Conservation (phyloP, 2,113 vertebrate species). For the Syrrhaptes paradoxus region DNA sequence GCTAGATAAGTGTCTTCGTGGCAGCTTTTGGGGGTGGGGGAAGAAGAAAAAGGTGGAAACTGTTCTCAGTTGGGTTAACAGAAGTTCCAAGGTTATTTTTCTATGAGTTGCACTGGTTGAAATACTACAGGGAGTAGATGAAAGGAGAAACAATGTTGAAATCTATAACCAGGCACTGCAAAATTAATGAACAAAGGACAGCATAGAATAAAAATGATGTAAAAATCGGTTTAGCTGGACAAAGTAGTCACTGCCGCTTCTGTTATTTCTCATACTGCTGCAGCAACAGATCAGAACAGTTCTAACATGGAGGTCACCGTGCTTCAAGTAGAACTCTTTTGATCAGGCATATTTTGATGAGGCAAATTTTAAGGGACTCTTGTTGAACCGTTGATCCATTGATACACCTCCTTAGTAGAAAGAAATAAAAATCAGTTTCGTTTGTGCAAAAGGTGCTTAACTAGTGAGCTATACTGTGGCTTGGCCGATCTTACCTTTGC, state of each 20-base stretch:
- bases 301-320: background rate
- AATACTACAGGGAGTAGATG: background rate
- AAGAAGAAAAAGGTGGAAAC: background rate
- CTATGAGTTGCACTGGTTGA: background rate
- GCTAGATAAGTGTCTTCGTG: slow-evolving; percentile 32
- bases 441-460: background rate
- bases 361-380: background rate
- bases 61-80: background rate
- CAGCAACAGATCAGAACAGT: background rate
- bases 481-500: background rate
- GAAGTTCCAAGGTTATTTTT: background rate
- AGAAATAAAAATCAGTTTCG: background rate
- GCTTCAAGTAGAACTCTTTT: background rate
- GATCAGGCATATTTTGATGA: background rate
- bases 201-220: background rate
- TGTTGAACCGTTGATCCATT: background rate
- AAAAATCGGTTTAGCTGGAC: slow-evolving; percentile 1
- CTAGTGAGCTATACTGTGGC: background rate
- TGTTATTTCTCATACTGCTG: background rate
- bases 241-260: background rate
- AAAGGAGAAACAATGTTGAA: background rate
- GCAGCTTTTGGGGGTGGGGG: background rate
- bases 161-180: background rate
- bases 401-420: background rate
- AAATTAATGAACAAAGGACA: slow-evolving; percentile 9